Conservation (phyloP, 2,888 invertebrate species). For the Phrixothrix hirtus region DNA sequence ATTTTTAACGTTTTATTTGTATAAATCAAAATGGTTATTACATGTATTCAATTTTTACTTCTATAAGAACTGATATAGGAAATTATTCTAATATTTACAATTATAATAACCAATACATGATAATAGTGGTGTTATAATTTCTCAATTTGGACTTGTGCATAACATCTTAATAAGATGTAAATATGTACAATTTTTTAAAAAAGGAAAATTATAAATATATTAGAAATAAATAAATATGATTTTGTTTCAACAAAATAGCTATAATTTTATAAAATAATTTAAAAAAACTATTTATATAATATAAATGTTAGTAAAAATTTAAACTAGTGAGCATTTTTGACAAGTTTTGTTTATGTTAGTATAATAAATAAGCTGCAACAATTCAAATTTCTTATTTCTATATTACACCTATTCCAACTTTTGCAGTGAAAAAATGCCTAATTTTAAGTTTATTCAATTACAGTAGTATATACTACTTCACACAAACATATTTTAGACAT, state of each 20-base stretch:
- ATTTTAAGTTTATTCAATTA: slow-evolving; percentile 3
- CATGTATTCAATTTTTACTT: slow-evolving; percentile 15
- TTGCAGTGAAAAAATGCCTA: slow-evolving; percentile 9
- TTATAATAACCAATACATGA: slow-evolving; percentile 25
- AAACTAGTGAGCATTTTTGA: slow-evolving; percentile 22
- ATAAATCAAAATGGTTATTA: slow-evolving; percentile 22
- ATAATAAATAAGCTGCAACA: slow-evolving; percentile 22
- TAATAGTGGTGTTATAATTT: slow-evolving; percentile 29
- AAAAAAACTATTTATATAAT: slow-evolving; percentile 4
- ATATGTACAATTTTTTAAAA: slow-evolving; percentile 21
- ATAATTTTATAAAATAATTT: not conserved
- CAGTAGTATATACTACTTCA: too few species aligned
- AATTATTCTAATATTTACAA: slow-evolving; percentile 25
- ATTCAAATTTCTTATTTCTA: slow-evolving; percentile 24
- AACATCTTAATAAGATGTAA: slow-evolving; percentile 25
- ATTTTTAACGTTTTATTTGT: slow-evolving; percentile 18
- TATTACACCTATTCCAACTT: slow-evolving; percentile 22
- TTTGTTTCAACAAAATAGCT: slow-evolving; percentile 4
- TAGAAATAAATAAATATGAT: slow-evolving; percentile 8
- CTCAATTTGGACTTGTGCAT: slow-evolving; percentile 28
- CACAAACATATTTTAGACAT: slow-evolving; percentile 10
- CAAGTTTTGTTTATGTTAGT: slow-evolving; percentile 11
- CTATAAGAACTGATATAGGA: slow-evolving; percentile 16
- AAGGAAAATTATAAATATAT: not conserved
- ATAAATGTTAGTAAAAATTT: slow-evolving; percentile 7